Evolutionary conservation across 2,113 vertebrate genomes (phyloP), one percentile per base, ranked within the genome.

Genomic region (Solenodon paradoxus): DNA sequence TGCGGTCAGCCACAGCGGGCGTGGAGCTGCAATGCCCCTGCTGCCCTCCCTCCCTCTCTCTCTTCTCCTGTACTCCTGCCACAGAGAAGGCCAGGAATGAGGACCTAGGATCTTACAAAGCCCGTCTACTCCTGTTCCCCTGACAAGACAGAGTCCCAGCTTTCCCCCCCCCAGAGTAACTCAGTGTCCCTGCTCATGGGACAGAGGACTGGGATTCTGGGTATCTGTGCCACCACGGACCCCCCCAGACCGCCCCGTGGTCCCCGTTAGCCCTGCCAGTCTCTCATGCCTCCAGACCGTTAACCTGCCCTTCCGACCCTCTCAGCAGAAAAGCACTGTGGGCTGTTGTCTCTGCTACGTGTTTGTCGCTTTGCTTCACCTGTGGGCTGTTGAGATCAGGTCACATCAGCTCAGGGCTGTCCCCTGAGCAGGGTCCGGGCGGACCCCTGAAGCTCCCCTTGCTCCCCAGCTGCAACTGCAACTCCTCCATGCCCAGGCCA

Each of bases 391-490:
- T 40, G 45, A 87, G 24, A 77, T 63, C 22, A 1, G 40, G 16
- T 66, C 24, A 53, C 63, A 72, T 89, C 69, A 69, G 75, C 38
- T 66, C 28, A n/a, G 93, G 85, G 19, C 53, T 53, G 64, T 40
- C 57, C 12, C 68, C 24, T 6, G 4, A 40, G 71, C 8, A 3
- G 57, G 35, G 57, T 22, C 38, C 15, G 10, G 45, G 20, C n/a
- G n/a, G n/a, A n/a, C n/a, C n/a, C n/a, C n/a, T n/a, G n/a, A n/a
- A n/a, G n/a, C 22, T 40, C 30, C 69, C 57, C 38, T 92, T 42
- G 63, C 59, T 95, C 77, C 57, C 30, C 95, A 99, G 99, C 98
- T 99, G 99, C 97, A 99, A 99, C 98, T 99, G 99, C 95, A 99
- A 99, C 97, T 99, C 99, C 0, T 98, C 99, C 79, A 99, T 99